These are phyloP conservation scores for Trileptium ribeirensis DNA, from an alignment of 2,888 invertebrate species.

Conservation along the genomic window DNA sequence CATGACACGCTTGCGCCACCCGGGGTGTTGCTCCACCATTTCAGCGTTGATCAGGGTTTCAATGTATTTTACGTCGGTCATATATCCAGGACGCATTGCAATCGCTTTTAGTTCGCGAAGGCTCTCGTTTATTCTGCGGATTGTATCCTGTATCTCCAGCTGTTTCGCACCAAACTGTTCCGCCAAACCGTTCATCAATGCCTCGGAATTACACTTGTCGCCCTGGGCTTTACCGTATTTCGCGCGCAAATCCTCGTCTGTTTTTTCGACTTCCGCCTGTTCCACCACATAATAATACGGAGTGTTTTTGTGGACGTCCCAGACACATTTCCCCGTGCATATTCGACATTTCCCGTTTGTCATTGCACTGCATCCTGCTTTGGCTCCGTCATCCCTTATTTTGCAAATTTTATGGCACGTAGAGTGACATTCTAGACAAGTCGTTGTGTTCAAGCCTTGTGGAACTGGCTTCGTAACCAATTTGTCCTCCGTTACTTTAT, in stretches of 20 bases:
- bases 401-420: slow-evolving; percentile 42
- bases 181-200: slow-evolving; percentile 25
- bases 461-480: too few relatives aligned
- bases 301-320: slow-evolving; percentile 30
- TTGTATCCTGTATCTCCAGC: slow-evolving; percentile 23
- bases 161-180: slow-evolving; percentile 29
- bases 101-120: slow-evolving; percentile 35
- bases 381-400: slow-evolving; percentile 35
- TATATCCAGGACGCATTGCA: slow-evolving; percentile 39
- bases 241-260: slow-evolving; percentile 34
- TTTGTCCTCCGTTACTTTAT: too few relatives aligned
- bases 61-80: slow-evolving; percentile 40
- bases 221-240: slow-evolving; percentile 35
- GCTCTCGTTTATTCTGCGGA: slow-evolving; percentile 12
- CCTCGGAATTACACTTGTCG: slow-evolving; percentile 25
- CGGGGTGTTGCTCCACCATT: slow-evolving; percentile 27
- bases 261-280: slow-evolving; percentile 28
- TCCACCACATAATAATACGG: slow-evolving; percentile 24
- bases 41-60: slow-evolving; percentile 41
- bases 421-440: too few relatives aligned
- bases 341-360: slow-evolving; percentile 23
- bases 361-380: slow-evolving; percentile 36
- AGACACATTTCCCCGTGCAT: slow-evolving; percentile 29
- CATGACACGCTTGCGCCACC: background rate
- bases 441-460: too few relatives aligned